Base-by-base conservation (phyloP, 2,113 vertebrate genomes). In the Pontoporia blainvillei region DNA sequence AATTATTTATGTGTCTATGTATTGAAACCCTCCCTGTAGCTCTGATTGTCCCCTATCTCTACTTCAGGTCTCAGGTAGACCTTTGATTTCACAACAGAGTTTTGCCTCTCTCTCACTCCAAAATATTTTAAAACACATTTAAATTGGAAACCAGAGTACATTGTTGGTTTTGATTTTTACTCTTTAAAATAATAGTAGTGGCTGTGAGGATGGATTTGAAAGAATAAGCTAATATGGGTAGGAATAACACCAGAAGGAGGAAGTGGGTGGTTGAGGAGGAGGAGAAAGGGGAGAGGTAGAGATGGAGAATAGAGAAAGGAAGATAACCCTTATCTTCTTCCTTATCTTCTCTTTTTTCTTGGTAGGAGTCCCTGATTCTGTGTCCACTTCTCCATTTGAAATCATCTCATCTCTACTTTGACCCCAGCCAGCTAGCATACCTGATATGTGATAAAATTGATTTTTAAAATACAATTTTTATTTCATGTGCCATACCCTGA, bases 81-180 rank as follows among this genome's bases (percentile, higher is more conserved):
- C 4, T 67, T 52, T 54, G 23, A 44, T 61, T 75, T 71, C 41
- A 66, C 2, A 20, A n/a, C 3, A 1, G 29, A 11, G 10, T 57
- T 36, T n/a, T 57, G 2, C 25, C 46, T 71, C 15, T 41, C 29
- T 57, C 23, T 69, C 8, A 81, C 57, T 31, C 8, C 69, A 12
- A 61, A 88, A 66, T 21, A 75, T 64, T 59, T 91, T 75, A n/a
- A 86, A 84, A 64, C 46, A 46, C 1, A 86, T 52, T 95, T 89
- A 85, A 86, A 21, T 12, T 79, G 23, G 21, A 91, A 4, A 66
- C 64, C 6, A 91, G 17, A 83, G 39, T 8, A 49, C 1, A 52
- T 8, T 25, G 72, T 91, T 75, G 4, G 3, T 52, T 76, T 86
- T 69, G 6, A 11, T 72, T 91, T 96, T 61, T 83, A 61, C 6